Evolutionary conservation across 2,888 invertebrate species (phyloP).

Genomic region (Catocala nupta): DNA sequence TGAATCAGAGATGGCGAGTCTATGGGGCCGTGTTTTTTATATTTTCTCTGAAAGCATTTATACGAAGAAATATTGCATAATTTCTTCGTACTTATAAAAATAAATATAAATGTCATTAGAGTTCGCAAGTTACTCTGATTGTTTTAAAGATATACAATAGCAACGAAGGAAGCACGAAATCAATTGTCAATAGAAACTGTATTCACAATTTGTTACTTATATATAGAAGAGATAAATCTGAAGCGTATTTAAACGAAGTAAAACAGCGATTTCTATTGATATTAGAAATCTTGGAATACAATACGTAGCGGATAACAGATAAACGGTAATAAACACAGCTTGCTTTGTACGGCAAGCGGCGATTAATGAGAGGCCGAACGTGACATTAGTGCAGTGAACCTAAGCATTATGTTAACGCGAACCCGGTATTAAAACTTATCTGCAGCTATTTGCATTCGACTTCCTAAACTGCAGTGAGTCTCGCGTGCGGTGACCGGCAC

Average conservation of each 20-base stretch:
- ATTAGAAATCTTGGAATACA: conserved; percentile 52
- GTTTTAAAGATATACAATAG: no score
- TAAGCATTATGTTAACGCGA: conserved; percentile 77
- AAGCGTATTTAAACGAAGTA: conserved; percentile 33
- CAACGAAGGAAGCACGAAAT: not conserved
- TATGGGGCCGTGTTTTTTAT: not conserved
- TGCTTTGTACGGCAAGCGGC: conserved; percentile 74
- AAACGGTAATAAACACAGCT: conserved; percentile 64
- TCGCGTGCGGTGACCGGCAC: conserved; percentile 55
- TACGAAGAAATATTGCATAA: no score
- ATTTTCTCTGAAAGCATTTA: no score
- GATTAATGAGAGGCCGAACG: conserved; percentile 85
- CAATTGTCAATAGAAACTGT: not conserved
- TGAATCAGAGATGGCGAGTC: not conserved
- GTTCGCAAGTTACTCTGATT: no score
- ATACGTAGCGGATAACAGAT: conserved; percentile 62
- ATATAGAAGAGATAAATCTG: not conserved
- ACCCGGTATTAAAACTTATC: conserved; percentile 85
- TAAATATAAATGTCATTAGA: no score
- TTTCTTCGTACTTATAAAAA: no score
- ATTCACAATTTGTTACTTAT: not conserved
- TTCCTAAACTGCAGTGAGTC: conserved; percentile 76
- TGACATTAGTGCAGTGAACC: conserved; percentile 84
- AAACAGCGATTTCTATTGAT: conserved; percentile 46
- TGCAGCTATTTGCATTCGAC: conserved; percentile 84